phyloP scores from a whole-genome alignment of 2,797 vertebrate species.

The Furcifer pardalis region DNA sequence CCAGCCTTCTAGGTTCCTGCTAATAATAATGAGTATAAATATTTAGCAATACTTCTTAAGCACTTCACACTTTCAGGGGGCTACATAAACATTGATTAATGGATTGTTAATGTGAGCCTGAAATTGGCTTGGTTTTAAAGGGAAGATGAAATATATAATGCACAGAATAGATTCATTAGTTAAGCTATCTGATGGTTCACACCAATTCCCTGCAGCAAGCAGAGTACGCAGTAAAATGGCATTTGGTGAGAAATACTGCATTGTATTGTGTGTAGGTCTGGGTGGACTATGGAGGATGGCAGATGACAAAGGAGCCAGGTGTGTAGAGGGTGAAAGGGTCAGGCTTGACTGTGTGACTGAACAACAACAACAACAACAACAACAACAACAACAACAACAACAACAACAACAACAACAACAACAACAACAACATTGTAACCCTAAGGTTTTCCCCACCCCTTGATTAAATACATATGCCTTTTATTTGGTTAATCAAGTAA shows the following conservation, averaged over 20 bases:
- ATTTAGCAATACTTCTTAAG: background rate
- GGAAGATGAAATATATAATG: background rate
- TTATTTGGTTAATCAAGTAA: background rate
- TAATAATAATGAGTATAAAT: slow-evolving; percentile 22
- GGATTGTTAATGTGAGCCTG: slow-evolving; percentile 5
- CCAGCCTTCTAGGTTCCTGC: background rate
- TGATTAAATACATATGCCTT: background rate
- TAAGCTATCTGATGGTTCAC: background rate
- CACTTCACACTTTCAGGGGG: slow-evolving; percentile 16
- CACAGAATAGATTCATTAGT: background rate
- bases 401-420: too few relatives aligned
- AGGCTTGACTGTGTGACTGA: too few relatives aligned
- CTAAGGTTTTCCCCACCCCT: too few relatives aligned
- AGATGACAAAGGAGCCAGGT: too few relatives aligned
- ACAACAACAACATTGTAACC: too few relatives aligned
- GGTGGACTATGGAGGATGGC: too few relatives aligned
- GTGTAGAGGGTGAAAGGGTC: too few relatives aligned
- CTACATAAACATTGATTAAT: slow-evolving; percentile 16
- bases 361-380: too few relatives aligned
- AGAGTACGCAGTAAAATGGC: too few relatives aligned
- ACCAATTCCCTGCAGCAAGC: background rate
- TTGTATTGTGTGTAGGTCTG: too few relatives aligned
- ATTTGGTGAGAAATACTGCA: background rate
- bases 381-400: too few relatives aligned
- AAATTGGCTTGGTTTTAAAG: background rate